Percentiles rank a stretch among this genome's conserved stretches.
These are phyloP conservation scores for Plebejus argus DNA, from an alignment of 2,888 invertebrate genomes.

Conservation along the genomic window DNA sequence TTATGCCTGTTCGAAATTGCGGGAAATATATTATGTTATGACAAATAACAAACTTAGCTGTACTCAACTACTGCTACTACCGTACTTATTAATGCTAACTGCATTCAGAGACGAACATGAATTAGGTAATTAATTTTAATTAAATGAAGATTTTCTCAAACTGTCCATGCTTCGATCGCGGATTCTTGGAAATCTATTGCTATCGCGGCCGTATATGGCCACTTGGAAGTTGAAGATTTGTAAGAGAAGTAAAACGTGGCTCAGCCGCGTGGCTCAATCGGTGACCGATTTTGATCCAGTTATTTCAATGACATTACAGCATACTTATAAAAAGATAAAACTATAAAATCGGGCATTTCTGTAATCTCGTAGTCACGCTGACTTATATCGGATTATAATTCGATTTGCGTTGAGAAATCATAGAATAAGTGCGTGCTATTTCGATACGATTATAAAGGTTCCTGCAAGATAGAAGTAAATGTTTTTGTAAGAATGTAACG, in stretches of 20 bases:
- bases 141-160: too few species aligned
- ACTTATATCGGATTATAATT: constrained; percentile 5
- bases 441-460: background rate
- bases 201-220: too few species aligned
- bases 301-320: constrained; percentile 14
- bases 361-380: constrained; percentile 7
- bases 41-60: background rate
- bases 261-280: background rate
- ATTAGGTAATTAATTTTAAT: too few species aligned
- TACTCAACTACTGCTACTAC: too few species aligned
- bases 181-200: too few species aligned
- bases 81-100: too few species aligned
- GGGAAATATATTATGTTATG: background rate
- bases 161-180: too few species aligned
- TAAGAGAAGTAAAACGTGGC: too few species aligned
- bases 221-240: too few species aligned
- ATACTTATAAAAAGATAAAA: constrained; percentile 11
- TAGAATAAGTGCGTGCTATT: constrained; percentile 13
- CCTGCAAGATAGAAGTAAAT: background rate
- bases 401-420: constrained; percentile 25
- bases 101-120: too few species aligned
- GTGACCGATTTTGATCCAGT: background rate
- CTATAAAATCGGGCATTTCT: background rate
- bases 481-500: background rate
- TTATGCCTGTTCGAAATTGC: too few species aligned